phyloP scores from a whole-genome alignment of 2,888 invertebrate genomes.

The Azorinus chamasolen region DNA sequence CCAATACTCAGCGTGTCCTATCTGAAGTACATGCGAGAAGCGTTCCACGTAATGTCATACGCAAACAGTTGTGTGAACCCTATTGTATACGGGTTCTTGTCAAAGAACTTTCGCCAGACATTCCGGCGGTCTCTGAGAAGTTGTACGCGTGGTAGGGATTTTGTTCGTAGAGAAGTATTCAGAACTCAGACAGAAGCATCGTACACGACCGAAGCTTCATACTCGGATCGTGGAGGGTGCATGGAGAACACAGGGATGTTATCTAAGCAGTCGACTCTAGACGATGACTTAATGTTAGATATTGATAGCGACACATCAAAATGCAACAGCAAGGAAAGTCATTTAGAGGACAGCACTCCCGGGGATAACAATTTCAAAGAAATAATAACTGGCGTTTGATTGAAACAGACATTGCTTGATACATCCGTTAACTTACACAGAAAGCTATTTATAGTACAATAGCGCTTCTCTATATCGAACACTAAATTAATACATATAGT shows the following conservation, averaged over 20 bases:
- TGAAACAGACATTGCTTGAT: no score
- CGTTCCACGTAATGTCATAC: conserved; percentile 90
- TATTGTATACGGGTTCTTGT: conserved; percentile 92
- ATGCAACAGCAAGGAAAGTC: no score
- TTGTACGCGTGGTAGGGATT: conserved; percentile 56
- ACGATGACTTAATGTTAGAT: conserved; percentile 34
- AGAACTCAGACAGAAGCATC: conserved; percentile 49
- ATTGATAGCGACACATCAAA: conserved; percentile 12
- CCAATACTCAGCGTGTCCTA: conserved; percentile 87
- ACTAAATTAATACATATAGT: no score
- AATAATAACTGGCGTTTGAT: no score
- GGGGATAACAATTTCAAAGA: no score
- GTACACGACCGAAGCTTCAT: conserved; percentile 19
- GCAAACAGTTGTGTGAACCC: conserved; percentile 92
- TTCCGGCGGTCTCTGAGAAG: conserved; percentile 77
- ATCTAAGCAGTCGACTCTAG: conserved; percentile 38
- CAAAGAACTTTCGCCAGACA: conserved; percentile 89
- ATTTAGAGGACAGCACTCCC: no score
- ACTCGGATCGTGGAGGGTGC: not conserved
- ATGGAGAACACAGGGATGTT: conserved; percentile 27
- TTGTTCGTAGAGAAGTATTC: conserved; percentile 52
- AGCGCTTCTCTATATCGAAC: no score
- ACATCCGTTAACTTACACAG: no score
- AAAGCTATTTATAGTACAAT: no score
- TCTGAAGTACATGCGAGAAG: conserved; percentile 89